A percentile compares a stretch with the other conserved stretches of the same genome.
These are phyloP conservation scores for Hydrotaea diabolus DNA, from an alignment of 2,888 invertebrate genomes.

Conservation along the genomic window DNA sequence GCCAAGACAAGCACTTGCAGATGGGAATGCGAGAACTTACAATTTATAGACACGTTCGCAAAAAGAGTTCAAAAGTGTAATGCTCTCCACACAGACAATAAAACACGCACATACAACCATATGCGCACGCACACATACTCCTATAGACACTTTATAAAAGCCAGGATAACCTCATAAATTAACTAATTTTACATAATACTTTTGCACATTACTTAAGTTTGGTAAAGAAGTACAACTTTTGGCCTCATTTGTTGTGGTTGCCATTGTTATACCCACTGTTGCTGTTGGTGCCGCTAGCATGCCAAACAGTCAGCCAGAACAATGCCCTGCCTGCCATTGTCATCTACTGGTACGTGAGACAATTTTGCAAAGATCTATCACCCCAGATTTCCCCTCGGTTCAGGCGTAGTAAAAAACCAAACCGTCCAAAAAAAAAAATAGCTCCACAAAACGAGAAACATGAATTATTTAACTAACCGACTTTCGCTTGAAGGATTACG, in stretches of 20 bases:
- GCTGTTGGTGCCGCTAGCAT: neutral
- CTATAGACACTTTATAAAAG: neutral
- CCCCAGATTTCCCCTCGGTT: neutral
- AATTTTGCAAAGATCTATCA: constrained; percentile 14
- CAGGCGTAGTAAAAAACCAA: too few relatives aligned
- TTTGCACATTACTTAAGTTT: constrained; percentile 35
- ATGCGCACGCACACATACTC: neutral
- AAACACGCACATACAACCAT: neutral
- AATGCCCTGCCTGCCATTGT: constrained; percentile 10
- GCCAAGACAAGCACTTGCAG: neutral
- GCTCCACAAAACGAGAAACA: neutral
- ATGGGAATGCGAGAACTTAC: constrained; percentile 13
- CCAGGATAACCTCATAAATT: constrained; percentile 62
- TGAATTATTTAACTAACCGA: neutral
- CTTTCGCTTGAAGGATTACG: neutral
- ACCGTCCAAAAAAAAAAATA: neutral
- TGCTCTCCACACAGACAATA: neutral
- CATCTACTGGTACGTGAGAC: constrained; percentile 14
- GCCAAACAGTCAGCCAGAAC: neutral
- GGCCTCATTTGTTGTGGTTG: constrained; percentile 4
- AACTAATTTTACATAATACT: constrained; percentile 56
- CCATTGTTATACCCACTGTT: neutral
- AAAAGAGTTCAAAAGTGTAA: constrained; percentile 14
- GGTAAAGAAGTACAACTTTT: constrained; percentile 10
- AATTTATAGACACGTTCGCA: constrained; percentile 52